These are phyloP conservation scores for Erebia aethiops DNA, from an alignment of 2,888 invertebrate species.

Conservation along the genomic window DNA sequence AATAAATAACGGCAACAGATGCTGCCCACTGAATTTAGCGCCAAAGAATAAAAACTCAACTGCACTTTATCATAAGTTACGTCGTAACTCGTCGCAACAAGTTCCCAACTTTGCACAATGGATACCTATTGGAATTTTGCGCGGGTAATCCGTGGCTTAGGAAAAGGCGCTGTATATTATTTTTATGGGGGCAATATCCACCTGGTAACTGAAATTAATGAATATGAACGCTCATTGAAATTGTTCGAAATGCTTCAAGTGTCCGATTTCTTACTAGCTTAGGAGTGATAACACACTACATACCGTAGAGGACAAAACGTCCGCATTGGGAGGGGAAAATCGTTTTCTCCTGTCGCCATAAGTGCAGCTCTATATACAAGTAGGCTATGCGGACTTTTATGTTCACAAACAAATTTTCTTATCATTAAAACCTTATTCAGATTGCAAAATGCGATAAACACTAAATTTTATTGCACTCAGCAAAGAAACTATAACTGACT, in stretches of 20 bases:
- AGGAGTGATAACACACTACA: not conserved
- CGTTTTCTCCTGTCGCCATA: too few species aligned
- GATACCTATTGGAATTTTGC: constrained; percentile 22
- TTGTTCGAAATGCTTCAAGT: too few species aligned
- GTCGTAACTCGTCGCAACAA: constrained; percentile 38
- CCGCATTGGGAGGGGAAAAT: too few species aligned
- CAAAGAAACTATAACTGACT: not conserved
- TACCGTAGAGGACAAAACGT: not conserved
- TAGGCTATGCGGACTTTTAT: too few species aligned
- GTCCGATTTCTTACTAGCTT: too few species aligned
- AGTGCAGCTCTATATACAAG: too few species aligned
- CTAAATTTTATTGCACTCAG: too few species aligned
- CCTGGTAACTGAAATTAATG: not conserved
- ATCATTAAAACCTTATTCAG: too few species aligned
- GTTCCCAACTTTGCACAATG: constrained; percentile 28
- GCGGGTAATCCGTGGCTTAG: not conserved
- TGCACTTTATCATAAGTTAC: constrained; percentile 43
- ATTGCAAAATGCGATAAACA: too few species aligned
- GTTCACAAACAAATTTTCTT: too few species aligned
- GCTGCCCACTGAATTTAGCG: constrained; percentile 35
- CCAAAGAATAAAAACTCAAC: constrained; percentile 41
- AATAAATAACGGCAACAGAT: constrained; percentile 41
- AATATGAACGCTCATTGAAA: too few species aligned
- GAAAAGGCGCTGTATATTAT: not conserved
- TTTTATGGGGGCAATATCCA: not conserved